phyloP scores from a whole-genome alignment of 1,140 invertebrate genomes.

The Anthonomus grandis region DNA sequence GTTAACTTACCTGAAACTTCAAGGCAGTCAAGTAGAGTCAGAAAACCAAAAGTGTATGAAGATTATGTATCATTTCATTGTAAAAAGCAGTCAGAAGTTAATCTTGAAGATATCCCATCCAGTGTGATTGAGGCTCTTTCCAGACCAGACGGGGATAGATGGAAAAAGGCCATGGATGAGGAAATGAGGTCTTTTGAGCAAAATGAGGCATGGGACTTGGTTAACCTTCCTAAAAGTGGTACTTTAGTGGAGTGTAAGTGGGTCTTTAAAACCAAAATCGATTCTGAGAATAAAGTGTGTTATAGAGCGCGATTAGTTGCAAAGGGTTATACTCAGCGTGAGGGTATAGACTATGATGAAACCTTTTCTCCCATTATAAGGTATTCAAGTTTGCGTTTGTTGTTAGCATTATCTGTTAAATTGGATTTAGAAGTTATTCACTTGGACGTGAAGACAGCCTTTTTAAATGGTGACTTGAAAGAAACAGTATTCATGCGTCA shows the following conservation, averaged over 20 bases:
- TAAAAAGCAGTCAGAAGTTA: not conserved
- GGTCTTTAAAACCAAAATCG: conserved; percentile 43
- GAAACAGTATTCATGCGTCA: conserved; percentile 48
- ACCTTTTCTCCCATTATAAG: conserved; percentile 32
- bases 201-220: conserved; percentile 43
- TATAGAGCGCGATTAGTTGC: conserved; percentile 43
- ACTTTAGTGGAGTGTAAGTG: conserved; percentile 45
- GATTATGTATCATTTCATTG: conserved; percentile 26
- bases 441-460: conserved; percentile 47
- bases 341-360: conserved; percentile 24
- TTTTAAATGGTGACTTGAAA: conserved; percentile 41
- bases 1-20: not conserved
- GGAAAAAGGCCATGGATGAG: conserved; percentile 38
- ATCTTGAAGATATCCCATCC: no score
- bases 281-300: conserved; percentile 26
- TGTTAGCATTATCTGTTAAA: conserved; percentile 35
- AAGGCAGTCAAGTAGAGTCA: conserved; percentile 18
- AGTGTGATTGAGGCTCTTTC: conserved; percentile 31
- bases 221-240: conserved; percentile 35
- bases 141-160: conserved; percentile 34
- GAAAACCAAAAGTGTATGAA: conserved; percentile 26
- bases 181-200: conserved; percentile 39
- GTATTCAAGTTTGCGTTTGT: conserved; percentile 31
- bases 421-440: conserved; percentile 35
- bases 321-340: conserved; percentile 43